Base-by-base conservation (phyloP, 2,113 vertebrate genomes). In the Crocuta crocuta region DNA sequence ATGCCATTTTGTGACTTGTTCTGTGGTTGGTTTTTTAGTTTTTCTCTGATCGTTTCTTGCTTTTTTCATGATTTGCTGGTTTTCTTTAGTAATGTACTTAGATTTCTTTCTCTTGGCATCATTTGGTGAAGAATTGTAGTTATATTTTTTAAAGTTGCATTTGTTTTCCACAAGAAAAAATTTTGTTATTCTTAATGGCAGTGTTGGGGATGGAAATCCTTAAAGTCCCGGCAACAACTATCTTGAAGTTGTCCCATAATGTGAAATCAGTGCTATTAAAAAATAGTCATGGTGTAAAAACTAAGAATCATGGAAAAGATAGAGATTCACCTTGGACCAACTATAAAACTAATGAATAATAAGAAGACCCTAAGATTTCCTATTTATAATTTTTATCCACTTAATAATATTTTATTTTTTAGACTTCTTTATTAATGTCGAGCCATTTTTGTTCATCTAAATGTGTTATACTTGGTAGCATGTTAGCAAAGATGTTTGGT, bases 401-500 rank as follows among this genome's bases (percentile, higher is more conserved):
- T 80, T 93, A 71, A n/a, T 81, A 91, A 28, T 73, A 43, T 66
- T 91, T 91, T 90, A 80, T 78, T 28, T 55, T 70, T 88, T 74
- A 97, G 81, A 39, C 17, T 74, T 96, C 50, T 91, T 87, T 31
- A 78, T 94, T 86, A 61, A 82, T 89, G 19, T 74, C 87, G 12
- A 94, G 4, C 3, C 33, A 88, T 95, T 94, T 92, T 71, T 94
- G 10, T 87, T 85, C 2, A 53, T 73, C 26, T 80, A 91, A 84
- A 79, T 82, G 19, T 66, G 33, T 33, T 78, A n/a, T 15, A n/a
- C 28, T 78, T 89, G 23, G 86, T 94, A 26, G 28, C 12, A 61
- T 61, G 21, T 95, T 80, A 74, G 23, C 4, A 66, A 24, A 63
- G 19, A 39, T 73, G 5, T 84, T 90, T 94, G 82, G 55, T 97